Percentiles rank a stretch among this genome's conserved stretches.
These are phyloP conservation scores for Bombus fervidus DNA, from an alignment of 1,140 invertebrate species.

Conservation along the genomic window DNA sequence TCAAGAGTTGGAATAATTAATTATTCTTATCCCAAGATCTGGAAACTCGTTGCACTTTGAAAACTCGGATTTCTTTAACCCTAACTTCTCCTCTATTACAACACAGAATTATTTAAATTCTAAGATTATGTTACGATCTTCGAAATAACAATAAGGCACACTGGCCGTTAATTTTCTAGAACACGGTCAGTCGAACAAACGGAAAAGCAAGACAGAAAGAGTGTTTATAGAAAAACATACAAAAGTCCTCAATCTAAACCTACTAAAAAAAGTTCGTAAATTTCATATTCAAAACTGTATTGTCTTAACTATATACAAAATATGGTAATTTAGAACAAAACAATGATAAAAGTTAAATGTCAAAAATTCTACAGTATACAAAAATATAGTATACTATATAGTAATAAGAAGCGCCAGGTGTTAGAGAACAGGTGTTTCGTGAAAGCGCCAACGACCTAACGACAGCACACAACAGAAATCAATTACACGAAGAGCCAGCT, in stretches of 20 bases:
- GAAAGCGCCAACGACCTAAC: slow-evolving; percentile 19
- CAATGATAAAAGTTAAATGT: not conserved
- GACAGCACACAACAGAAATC: slow-evolving; percentile 1
- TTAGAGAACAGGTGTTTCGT: not conserved
- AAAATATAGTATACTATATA: not conserved
- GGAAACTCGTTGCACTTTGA: too few species aligned
- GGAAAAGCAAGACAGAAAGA: not conserved
- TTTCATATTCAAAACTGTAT: too few species aligned
- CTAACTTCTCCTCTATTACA: not conserved
- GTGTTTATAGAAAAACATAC: too few species aligned
- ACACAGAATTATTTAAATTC: not conserved
- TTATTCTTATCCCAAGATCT: too few species aligned
- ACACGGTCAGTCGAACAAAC: not conserved
- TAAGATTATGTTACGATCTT: not conserved
- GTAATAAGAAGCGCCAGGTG: not conserved
- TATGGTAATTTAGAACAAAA: not conserved
- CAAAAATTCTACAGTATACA: not conserved
- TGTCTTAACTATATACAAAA: too few species aligned
- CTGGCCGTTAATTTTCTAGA: not conserved
- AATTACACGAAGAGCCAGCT: not conserved
- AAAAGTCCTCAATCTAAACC: not conserved
- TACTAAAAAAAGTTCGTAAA: not conserved
- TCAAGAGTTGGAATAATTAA: too few species aligned
- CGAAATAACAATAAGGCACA: not conserved
- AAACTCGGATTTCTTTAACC: too few species aligned